Evolutionary conservation across 2,888 invertebrate species (phyloP), one percentile per base, ranked within the genome.

Genomic region (Chrysina gloriosa): DNA sequence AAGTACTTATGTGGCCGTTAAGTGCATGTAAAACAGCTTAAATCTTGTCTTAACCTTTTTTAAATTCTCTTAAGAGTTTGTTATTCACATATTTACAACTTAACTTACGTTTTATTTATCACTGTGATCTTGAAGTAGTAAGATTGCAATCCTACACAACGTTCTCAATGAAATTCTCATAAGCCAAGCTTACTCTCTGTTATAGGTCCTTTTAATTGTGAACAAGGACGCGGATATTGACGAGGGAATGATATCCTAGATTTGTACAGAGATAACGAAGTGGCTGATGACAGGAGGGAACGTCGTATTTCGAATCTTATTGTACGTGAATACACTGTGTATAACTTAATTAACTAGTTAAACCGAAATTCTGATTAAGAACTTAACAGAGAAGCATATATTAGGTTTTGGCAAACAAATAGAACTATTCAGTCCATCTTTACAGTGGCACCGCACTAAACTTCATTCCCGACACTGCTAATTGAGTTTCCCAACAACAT

Each of bases 281-380:
- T 23, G 27, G 21, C 14, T n/a, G 36, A 23, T 56, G 36, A 36
- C 56, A 21, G 21, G 23, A 14, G 21, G 29, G 11, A 34, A 36
- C 21, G 36, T 56, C 23, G 56, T 56, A 21, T 56, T 56, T 56
- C 21, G 21, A 11, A 34, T 34, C 21, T 23, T 11, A 36, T 11
- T 36, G 21, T 19, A 56, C 34, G 56, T 36, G 56, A 36, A 19
- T 56, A 56, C 11, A 34, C 36, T 36, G 36, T 9, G 36, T 36
- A 56, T 56, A 56, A 56, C 56, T 56, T 56, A 56, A 56, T 56
- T 56, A 56, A 36, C 14, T 11, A 36, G 11, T 36, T 36, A 56
- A 36, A 21, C 34, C 23, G 36, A 56, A 56, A 56, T 36, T 21
- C 36, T 56, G 56, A 56, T 56, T 56, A 56, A 56, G 36, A 36